Percentiles rank a stretch among this genome's conserved stretches.
phyloP scores from a whole-genome alignment of 1,140 invertebrate species.

The Pissodes strobi region DNA sequence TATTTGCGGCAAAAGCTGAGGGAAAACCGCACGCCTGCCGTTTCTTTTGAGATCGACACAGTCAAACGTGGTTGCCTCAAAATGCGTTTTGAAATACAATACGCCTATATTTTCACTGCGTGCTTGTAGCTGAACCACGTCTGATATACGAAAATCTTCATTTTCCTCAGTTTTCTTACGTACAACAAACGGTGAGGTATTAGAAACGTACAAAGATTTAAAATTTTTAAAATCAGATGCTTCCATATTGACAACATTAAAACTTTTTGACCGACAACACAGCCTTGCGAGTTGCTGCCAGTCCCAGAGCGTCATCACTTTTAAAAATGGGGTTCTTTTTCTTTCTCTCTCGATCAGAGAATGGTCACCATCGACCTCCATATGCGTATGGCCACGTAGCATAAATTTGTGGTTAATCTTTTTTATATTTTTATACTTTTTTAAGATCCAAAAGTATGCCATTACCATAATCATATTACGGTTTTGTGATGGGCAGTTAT shows the following conservation, averaged over 20 bases:
- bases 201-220: neutral
- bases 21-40: neutral
- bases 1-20: too few species aligned
- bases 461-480: constrained; percentile 19
- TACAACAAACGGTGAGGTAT: neutral
- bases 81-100: neutral
- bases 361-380: constrained; percentile 23
- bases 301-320: constrained; percentile 22
- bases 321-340: constrained; percentile 10
- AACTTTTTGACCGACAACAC: neutral
- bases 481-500: too few species aligned
- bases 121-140: neutral
- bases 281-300: constrained; percentile 25
- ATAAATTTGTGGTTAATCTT: constrained; percentile 30
- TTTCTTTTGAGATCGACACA: neutral
- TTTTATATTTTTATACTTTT: constrained; percentile 26
- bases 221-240: constrained; percentile 15
- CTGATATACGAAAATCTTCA: neutral
- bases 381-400: constrained; percentile 28
- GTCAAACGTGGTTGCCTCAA: neutral
- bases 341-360: constrained; percentile 21
- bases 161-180: too few species aligned
- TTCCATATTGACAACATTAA: constrained; percentile 1
- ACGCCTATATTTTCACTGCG: too few species aligned
- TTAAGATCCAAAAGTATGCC: too few species aligned